Base-by-base conservation (phyloP, 2,888 invertebrate genomes). In the Drosophila picticornis region DNA sequence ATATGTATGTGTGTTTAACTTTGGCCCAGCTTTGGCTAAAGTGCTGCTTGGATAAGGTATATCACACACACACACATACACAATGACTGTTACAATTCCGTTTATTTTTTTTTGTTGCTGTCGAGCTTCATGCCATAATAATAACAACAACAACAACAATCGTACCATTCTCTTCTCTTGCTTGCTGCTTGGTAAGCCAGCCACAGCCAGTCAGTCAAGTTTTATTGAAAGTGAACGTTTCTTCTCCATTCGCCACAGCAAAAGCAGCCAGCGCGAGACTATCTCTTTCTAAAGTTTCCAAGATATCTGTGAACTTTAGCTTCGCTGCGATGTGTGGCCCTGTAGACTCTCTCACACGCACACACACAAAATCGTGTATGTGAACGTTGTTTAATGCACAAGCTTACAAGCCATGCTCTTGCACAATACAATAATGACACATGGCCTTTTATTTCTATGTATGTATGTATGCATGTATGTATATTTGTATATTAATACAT, bases 141-240 rank as follows among this genome's bases (percentile, higher is more conserved):
- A 67, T 40, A 53, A 72, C 57, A 63, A 40, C 40, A 34, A 38
- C 9, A 55, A 40, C 32, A 55, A 57, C 31, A n/a, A 53, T 55
- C 75, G 25, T 50, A 63, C 82, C 82, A 88, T 85, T 84, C 80
- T 80, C 83, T 84, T 81, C 75, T 67, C 79, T 74, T 64, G 68
- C 46, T 46, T 32, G 68, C 52, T 50, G 68, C 52, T 50, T 31
- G 29, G 60, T 38, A 6, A 31, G 62, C 69, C 55, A 68, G 64
- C 66, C 70, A 72, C 80, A 84, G 86, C 84, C 88, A 83, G 84
- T 84, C 88, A 84, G 83, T 88, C 84, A 84, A 84, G 84, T 84
- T 84, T 86, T 84, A 84, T 84, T 84, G 84, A 84, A 84, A 84
- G 84, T 84, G 84, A 84, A 84, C 88, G 84, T 84, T 84, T 88